These are phyloP conservation scores for Tachina lurida DNA, from an alignment of 2,888 invertebrate genomes.

Conservation along the genomic window DNA sequence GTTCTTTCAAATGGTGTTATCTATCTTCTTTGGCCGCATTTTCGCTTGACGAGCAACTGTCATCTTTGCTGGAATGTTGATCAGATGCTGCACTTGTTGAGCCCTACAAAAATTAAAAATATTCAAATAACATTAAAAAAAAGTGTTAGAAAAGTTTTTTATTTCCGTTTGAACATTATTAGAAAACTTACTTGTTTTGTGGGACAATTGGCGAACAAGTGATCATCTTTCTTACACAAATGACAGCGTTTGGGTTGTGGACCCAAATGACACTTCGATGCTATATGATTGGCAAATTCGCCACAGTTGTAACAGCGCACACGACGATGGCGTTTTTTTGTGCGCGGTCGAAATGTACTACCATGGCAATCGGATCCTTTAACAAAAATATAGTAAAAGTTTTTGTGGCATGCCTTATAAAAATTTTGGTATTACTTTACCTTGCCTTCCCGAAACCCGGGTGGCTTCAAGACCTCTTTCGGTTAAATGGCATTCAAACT, in stretches of 20 bases:
- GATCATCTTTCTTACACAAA: conserved; percentile 93
- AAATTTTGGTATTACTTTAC: conserved; percentile 20
- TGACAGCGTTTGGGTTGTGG: conserved; percentile 96
- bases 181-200: conserved; percentile 81
- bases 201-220: conserved; percentile 95
- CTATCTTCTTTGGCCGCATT: conserved; percentile 31
- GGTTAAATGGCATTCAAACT: conserved; percentile 92
- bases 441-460: conserved; percentile 90
- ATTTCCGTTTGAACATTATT: neutral
- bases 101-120: conserved; percentile 13
- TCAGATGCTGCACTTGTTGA: conserved; percentile 17
- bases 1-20: conserved; percentile 47
- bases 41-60: conserved; percentile 32
- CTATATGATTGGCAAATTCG: conserved; percentile 95
- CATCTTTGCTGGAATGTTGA: conserved; percentile 45
- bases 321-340: conserved; percentile 91
- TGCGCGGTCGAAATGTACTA: conserved; percentile 90
- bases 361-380: conserved; percentile 89
- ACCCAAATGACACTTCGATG: conserved; percentile 93
- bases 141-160: too few species aligned
- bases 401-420: neutral
- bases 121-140: too few species aligned
- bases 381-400: neutral
- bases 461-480: conserved; percentile 95
- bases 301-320: conserved; percentile 97